Evolutionary conservation across 2,797 vertebrate species (phyloP), one percentile per base, ranked within the genome.

Genomic region (Rhyacichthys aspro): DNA sequence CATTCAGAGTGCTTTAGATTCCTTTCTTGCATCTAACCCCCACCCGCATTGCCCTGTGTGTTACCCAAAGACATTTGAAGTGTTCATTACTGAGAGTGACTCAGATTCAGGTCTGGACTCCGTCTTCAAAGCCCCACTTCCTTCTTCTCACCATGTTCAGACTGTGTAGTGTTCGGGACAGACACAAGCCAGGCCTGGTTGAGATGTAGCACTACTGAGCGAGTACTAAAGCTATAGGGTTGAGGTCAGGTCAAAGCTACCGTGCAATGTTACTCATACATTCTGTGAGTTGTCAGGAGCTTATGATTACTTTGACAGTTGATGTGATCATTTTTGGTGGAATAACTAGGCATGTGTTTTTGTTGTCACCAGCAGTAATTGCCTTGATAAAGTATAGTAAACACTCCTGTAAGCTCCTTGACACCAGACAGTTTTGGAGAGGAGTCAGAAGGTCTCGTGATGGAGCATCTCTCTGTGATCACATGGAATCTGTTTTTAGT

Each of bases 121-220:
- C 58, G 17, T 86, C 78, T 64, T 50, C 23, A 7, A 59, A 64
- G 52, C 42, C 12, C 38, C 50, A 55, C 72, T 52, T 61, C 66
- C 18, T 8, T 55, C 59, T 57, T 67, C 58, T 57, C 44, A 42
- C 46, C 60, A 43, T 37, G 55, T 62, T 68, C 36, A 28, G 34
- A 11, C 36, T 59, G 28, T 69, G 59, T 57, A 67, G 59, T 45
- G 1, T 67, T 70, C 48, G 8, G 43, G 5, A 66, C 59, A 82
- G 85, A 89, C 83, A 90, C 68, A 90, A 88, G 63, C 86, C 89
- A 90, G 89, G 50, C 82, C 63, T 63, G 49, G 3, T 1, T 76
- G 43, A 80, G 62, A 12, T 41, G 84, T 76, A 83, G 74, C 53
- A n/a, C 47, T 47, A 63, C 43, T 12, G 50, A 49, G 62, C 43